Evolutionary conservation across 2,113 vertebrate species (phyloP), one percentile per base, ranked within the genome.

Genomic region (Colistium nudipinnis): DNA sequence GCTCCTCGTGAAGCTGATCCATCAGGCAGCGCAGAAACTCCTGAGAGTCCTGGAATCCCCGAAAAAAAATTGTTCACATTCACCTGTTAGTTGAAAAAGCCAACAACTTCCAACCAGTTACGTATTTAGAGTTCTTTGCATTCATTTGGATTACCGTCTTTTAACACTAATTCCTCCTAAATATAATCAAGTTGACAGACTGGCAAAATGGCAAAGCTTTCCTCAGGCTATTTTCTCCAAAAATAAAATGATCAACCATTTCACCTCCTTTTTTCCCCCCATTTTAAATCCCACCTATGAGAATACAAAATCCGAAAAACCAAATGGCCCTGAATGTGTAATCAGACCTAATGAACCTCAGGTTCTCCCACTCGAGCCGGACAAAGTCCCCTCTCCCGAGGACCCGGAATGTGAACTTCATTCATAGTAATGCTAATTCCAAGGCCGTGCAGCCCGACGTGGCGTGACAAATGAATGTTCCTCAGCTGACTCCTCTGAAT

Each of bases 21-120:
- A 99, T 99, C 52, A 99, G 82, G 80, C 98, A 99, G 63, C 97
- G 96, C 74, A 99, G 90, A 87, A 99, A 99, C 86, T 99, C 98
- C 85, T 99, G 98, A 30, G 98, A 98, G 59, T 99, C 98, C 98
- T 99, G 62, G 4, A 20, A 1, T 14, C n/a, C 4, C 1, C 4
- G 1, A 33, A 48, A 19, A 41, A 43, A 6, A 20, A 9, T 44
- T 0, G 4, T 8, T 13, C 20, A 44, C 5, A 13, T 27, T 10
- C 8, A 13, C n/a, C 67, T 8, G 14, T 67, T 36, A 30, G 44
- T n/a, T 22, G 39, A 56, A 19, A 28, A 16, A 11, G 22, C 33
- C 48, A 65, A 65, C 74, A 22, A 38, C 28, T 63, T 63, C 25
- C 4, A 54, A 35, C 9, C 60, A 38, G 17, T n/a, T 17, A 19